phyloP scores from a whole-genome alignment of 1,140 invertebrate genomes.

The Ceratina australensis region DNA sequence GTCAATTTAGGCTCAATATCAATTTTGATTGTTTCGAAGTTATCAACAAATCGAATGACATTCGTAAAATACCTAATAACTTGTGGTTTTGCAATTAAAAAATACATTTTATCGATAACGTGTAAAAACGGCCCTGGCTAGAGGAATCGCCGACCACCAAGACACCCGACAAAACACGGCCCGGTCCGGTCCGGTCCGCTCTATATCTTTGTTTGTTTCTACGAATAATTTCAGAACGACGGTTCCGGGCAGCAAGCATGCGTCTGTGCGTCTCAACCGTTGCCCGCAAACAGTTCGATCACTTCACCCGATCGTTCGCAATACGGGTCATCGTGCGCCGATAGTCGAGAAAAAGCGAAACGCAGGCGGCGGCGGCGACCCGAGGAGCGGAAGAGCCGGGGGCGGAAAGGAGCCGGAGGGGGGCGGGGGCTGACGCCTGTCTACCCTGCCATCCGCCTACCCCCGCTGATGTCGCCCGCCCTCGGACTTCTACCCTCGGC shows the following conservation, averaged over 20 bases:
- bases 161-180: too few relatives aligned
- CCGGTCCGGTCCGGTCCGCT: slow-evolving; percentile 15
- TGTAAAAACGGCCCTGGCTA: not conserved
- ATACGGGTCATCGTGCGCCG: slow-evolving; percentile 63
- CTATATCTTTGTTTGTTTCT: slow-evolving; percentile 59
- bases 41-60: too few relatives aligned
- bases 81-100: too few relatives aligned
- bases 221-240: slow-evolving; percentile 73
- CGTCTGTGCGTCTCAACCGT: slow-evolving; percentile 71
- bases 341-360: slow-evolving; percentile 72
- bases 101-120: not conserved
- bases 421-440: slow-evolving; percentile 77
- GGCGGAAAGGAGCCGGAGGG: slow-evolving; percentile 77
- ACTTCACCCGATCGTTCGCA: slow-evolving; percentile 61
- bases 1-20: too few relatives aligned
- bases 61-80: too few relatives aligned
- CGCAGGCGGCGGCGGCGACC: slow-evolving; percentile 77
- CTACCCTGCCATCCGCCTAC: slow-evolving; percentile 77
- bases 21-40: too few relatives aligned
- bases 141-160: not conserved
- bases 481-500: slow-evolving; percentile 80
- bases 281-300: slow-evolving; percentile 64
- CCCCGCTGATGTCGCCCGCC: slow-evolving; percentile 79
- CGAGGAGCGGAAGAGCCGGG: slow-evolving; percentile 78
- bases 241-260: slow-evolving; percentile 71